Evolutionary conservation across 64 coral and sea anemone species (phyloP), one percentile per base, ranked within the genome.

Genomic region (Dendrophyllia cribrosa): DNA sequence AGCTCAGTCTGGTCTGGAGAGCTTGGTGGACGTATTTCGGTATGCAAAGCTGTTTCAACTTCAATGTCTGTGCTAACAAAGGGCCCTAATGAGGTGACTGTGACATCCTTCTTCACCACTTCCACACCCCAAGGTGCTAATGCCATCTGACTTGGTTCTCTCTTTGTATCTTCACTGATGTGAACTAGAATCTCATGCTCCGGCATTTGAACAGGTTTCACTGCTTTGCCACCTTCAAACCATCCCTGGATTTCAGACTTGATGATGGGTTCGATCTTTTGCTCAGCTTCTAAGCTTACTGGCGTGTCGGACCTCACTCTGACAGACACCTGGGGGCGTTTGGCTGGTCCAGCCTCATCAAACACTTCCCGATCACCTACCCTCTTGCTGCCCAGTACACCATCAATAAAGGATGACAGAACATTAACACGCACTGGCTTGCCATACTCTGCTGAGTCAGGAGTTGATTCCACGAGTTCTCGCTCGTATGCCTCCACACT

Each of bases 191-290:
- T 88, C 85, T 96, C 89, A 81, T 96, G 95, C 51, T 97, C 92
- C 58, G 87, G 87, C 10, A 91, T 86, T 43, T 78, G 92, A 68
- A 88, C 66, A 34, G 92, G 72, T n/a, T 78, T 93, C 34, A 97
- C 78, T 21, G 90, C 95, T 67, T 94, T 97, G 43, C 95, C 95
- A 7, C 88, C 70, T 89, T 97, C 95, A 24, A 99, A 96, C 97
- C 97, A 99, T 14, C 97, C 92, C 22, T 91, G 91, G 61, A 99
- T 99, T 73, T 99, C 97, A 12, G 97, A 96, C 86, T 99, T 96
- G 70, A 99, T 93, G 70, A 99, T 99, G 17, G 97, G 97, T 69
- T 93, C 94, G 43, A 99, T 96, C 86, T 99, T 93, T 61, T 82
- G 84, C 51, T 99, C 97, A 59, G 85, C 86, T 62, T 99, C 94